Evolutionary conservation across 2,797 vertebrate species (phyloP).

Genomic region (Gila robusta): DNA sequence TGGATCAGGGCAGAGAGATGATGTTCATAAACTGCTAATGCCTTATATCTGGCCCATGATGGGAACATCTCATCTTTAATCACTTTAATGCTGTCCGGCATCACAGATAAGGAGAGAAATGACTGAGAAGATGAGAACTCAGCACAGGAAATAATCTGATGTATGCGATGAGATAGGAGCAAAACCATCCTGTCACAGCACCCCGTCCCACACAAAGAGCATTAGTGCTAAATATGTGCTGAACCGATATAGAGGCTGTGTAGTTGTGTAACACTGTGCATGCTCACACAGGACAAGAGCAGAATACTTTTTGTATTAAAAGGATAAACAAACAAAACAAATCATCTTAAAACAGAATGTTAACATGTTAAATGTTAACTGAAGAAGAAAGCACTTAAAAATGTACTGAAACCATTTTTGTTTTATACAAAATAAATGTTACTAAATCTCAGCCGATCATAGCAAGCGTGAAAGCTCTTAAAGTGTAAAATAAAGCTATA

Average conservation of each 20-base stretch:
- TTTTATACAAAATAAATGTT: too few species aligned
- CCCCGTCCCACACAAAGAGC: conserved; percentile 4
- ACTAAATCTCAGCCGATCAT: too few species aligned
- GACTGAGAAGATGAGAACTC: conserved; percentile 31
- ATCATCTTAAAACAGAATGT: background rate
- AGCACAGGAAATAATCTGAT: conserved; percentile 26
- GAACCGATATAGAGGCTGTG: background rate
- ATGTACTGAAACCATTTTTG: too few species aligned
- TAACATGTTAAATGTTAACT: background rate
- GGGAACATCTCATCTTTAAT: conserved; percentile 52
- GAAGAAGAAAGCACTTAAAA: background rate
- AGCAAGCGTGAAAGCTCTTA: too few species aligned
- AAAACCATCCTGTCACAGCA: conserved; percentile 11
- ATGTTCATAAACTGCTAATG: conserved; percentile 45
- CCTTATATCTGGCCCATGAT: conserved; percentile 39
- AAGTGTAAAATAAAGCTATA: too few species aligned
- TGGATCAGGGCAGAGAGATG: conserved; percentile 34
- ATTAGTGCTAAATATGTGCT: conserved; percentile 15
- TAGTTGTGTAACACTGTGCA: background rate
- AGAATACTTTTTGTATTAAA: background rate
- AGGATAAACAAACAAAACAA: background rate
- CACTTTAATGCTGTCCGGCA: conserved; percentile 36
- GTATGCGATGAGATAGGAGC: conserved; percentile 3
- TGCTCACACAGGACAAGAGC: background rate
- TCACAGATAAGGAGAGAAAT: conserved; percentile 52